Conservation (phyloP, 2,888 invertebrate species). For the Ecliptopera silaceata region DNA sequence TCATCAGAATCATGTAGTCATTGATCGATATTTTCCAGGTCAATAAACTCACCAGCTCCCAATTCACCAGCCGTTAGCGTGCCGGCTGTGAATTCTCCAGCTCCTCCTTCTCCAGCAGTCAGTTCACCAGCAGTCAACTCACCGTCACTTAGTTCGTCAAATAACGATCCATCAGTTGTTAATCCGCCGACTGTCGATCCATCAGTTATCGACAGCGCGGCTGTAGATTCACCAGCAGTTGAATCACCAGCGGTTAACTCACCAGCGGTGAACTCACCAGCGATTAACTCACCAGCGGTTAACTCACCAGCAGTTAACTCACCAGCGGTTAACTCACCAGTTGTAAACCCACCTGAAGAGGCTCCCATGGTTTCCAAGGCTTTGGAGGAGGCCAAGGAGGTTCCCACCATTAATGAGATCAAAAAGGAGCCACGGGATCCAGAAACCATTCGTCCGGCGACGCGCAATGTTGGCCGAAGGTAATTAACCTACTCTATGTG, state of each 20-base stretch:
- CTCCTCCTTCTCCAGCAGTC: neutral
- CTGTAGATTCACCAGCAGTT: neutral
- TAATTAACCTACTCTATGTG: neutral
- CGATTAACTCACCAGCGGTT: neutral
- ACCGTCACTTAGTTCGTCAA: too few relatives aligned
- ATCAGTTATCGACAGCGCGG: too few relatives aligned
- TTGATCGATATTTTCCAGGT: neutral
- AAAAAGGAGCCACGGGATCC: constrained; percentile 37
- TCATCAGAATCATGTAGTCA: too few relatives aligned
- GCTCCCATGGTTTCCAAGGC: neutral
- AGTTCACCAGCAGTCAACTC: neutral
- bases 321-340: neutral
- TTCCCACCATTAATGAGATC: constrained; percentile 1
- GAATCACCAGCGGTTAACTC: neutral
- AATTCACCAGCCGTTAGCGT: neutral
- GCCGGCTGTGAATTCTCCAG: neutral
- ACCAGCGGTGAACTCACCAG: constrained; percentile 1
- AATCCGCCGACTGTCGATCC: constrained; percentile 1
- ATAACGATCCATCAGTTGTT: too few relatives aligned
- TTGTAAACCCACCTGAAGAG: neutral
- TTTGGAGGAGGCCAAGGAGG: constrained; percentile 2
- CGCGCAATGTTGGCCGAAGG: constrained; percentile 60
- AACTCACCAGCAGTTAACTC: neutral
- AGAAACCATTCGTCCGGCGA: constrained; percentile 28
- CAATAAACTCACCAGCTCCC: neutral